Conservation (phyloP, 2,113 vertebrate genomes). For the Entosphenus tridentatus region DNA sequence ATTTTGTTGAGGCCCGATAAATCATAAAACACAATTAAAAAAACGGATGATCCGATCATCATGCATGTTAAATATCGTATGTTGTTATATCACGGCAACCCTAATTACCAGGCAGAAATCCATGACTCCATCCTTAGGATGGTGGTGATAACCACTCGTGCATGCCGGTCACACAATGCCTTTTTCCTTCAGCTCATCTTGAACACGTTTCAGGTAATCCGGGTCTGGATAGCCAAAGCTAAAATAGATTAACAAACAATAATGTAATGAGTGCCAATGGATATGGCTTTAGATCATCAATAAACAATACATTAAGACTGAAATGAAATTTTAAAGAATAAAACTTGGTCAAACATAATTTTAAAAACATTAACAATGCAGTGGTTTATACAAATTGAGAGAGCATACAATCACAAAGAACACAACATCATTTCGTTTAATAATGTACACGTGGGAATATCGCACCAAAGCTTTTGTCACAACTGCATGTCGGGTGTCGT, state of each 20-base stretch:
- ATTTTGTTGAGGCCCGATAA: neutral
- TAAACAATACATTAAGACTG: neutral
- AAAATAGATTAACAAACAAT: constrained; percentile 6
- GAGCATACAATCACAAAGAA: neutral
- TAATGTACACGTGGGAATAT: too few relatives aligned
- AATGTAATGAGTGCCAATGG: too few relatives aligned
- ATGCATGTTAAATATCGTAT: too few relatives aligned
- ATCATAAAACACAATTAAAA: neutral
- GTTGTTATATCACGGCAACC: too few relatives aligned
- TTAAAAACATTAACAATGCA: neutral
- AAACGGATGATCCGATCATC: too few relatives aligned
- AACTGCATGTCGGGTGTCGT: too few relatives aligned
- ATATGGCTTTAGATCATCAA: too few relatives aligned
- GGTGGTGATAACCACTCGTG: too few relatives aligned
- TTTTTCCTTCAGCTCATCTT: constrained; percentile 29
- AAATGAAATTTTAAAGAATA: neutral
- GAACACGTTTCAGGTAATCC: constrained; percentile 24
- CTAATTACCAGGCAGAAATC: too few relatives aligned
- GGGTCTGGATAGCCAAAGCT: constrained; percentile 34
- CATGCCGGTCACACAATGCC: constrained; percentile 23
- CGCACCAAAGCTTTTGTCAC: too few relatives aligned
- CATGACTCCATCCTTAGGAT: too few relatives aligned
- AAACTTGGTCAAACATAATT: neutral
- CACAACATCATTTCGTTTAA: neutral
- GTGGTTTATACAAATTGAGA: neutral